Evolutionary conservation across 2,113 vertebrate genomes (phyloP), one percentile per base, ranked within the genome.

Genomic region (Furnarius figulus): DNA sequence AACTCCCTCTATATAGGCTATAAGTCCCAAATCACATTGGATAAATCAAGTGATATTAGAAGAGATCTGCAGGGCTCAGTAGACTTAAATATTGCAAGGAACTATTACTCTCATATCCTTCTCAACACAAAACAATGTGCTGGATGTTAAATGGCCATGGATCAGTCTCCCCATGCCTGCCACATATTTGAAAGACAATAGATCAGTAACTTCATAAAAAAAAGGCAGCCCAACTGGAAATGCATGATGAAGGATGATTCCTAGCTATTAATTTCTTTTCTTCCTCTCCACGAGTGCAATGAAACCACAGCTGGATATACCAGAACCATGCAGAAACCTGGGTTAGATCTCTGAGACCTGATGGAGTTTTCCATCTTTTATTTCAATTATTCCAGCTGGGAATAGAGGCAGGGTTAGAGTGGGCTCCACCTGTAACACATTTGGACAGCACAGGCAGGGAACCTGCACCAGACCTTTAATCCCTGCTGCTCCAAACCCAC

Each of bases 41-140:
- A 91, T 95, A 95, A 91, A 95, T 95, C 84, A 92, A 92, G 91
- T 74, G 81, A 95, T 94, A 91, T 73, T 92, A 93, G 88, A 88
- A 73, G 53, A 94, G 83, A 75, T 90, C 79, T 92, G 49, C 79
- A 84, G 84, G 87, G 87, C 90, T 95, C 92, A 75, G 59, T 92
- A 90, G 94, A 75, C 87, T 94, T 92, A 94, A 95, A 92, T 85
- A 87, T 78, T 89, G 81, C 81, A 94, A 79, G 46, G 67, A 87
- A 77, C 89, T 76, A 58, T 93, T 91, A 79, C 65, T 85, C 58
- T 79, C 49, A 59, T 73, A 94, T 59, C 74, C 62, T 53, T 83
- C 67, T 89, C n/a, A 39, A 58, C 35, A 33, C 63, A 63, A 28
- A 74, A 67, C 68, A 47, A 12, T 27, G 30, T 30, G 44, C 40